phyloP scores from a whole-genome alignment of 2,113 vertebrate species.

The Pomatorhinus ruficollis region DNA sequence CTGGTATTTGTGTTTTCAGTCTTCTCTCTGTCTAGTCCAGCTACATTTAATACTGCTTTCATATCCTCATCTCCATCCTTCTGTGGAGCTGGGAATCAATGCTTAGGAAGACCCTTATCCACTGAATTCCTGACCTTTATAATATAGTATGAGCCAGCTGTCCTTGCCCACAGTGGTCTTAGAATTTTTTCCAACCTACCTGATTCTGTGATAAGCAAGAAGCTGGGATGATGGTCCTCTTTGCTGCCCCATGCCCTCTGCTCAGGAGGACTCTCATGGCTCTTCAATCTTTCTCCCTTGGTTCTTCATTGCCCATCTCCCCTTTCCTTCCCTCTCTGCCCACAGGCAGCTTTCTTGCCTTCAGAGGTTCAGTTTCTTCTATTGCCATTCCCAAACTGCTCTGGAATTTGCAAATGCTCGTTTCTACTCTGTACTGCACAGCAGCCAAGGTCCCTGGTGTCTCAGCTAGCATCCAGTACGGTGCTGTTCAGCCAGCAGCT shows the following conservation, averaged over 20 bases:
- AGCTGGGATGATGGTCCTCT: neutral
- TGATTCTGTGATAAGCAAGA: neutral
- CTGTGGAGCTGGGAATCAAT: neutral
- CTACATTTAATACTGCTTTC: neutral
- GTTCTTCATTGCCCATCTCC: neutral
- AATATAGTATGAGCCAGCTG: neutral
- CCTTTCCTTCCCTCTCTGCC: neutral
- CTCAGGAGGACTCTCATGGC: rapidly evolving
- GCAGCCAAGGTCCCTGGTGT: neutral
- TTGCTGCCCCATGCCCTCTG: neutral
- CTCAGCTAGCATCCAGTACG: neutral
- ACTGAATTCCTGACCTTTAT: neutral
- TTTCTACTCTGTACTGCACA: neutral
- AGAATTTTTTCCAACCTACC: neutral
- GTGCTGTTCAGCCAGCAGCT: neutral
- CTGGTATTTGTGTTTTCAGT: neutral
- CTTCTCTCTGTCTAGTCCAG: neutral
- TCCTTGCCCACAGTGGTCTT: neutral
- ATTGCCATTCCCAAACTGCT: neutral
- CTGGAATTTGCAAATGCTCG: neutral
- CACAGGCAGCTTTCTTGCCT: neutral
- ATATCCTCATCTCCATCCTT: neutral
- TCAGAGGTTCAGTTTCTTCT: neutral
- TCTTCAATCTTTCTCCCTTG: neutral
- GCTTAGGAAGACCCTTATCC: neutral